Base-by-base conservation (phyloP, 1,140 invertebrate genomes). In the Drosophila arizonae region DNA sequence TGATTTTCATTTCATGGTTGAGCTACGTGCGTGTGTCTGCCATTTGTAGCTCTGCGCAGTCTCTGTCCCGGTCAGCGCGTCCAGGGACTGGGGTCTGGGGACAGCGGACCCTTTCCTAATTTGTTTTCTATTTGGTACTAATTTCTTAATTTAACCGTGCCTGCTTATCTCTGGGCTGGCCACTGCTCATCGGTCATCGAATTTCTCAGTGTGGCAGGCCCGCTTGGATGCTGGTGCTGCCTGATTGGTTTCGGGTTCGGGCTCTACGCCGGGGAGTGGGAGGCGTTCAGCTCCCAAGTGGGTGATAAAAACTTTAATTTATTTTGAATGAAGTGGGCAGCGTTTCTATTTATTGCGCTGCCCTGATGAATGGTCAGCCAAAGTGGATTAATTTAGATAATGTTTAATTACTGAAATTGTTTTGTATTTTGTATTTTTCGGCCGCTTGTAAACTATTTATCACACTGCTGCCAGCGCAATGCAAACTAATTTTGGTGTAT, bases 81-180 rank as follows among this genome's bases (percentile, higher is more conserved):
- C 21, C 21, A 15, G 56, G 43, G 24, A 46, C 41, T 17, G 26
- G 24, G 41, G 21, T 2, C 21, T 24, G 21, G 56, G 43, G 24
- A 46, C 41, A 11, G 26, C 11, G 41, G 43, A 86, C 82, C 82
- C 82, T 87, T 82, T 88, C 79, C 84, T 88, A 87, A 87, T 87
- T 87, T 88, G 79, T 88, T 88, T 88, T 87, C 82, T 74, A 87
- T 87, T 87, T 88, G 76, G 72, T 74, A 87, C 82, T 87, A 87
- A 87, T 87, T 87, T 87, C 82, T 87, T 87, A 79, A 88, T 87
- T 87, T 87, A 46, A 43, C 58, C 67, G 63, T 66, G 80, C 50
- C 75, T 79, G 54, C 51, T 52, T 48, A 50, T 46, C 41, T 55
- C n/a, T 39, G 36, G 48, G 36, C 33, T 62, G 57, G 61, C 65